phyloP scores from a whole-genome alignment of 2,113 vertebrate species.

The Prietella phreatophila region DNA sequence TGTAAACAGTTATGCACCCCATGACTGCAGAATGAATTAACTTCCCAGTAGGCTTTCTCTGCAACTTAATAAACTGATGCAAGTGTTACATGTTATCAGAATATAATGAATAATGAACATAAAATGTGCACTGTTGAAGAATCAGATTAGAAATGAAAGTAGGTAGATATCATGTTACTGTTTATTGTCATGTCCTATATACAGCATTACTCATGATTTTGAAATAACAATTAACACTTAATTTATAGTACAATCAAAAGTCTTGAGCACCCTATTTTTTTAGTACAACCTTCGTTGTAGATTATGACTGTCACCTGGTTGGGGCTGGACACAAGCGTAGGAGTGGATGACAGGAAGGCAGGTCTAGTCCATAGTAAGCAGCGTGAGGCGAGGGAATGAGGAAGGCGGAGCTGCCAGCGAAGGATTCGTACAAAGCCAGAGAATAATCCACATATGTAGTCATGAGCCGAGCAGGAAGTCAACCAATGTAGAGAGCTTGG shows the following conservation, averaged over 20 bases:
- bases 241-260: not conserved
- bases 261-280: too few relatives aligned
- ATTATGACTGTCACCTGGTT: too few relatives aligned
- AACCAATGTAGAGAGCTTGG: too few relatives aligned
- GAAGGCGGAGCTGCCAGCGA: too few relatives aligned
- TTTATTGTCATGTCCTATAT: not conserved
- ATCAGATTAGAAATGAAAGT: not conserved
- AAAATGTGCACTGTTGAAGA: not conserved
- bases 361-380: too few relatives aligned
- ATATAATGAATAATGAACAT: not conserved
- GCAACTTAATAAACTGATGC: not conserved
- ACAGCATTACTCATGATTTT: not conserved
- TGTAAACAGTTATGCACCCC: not conserved
- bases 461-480: too few relatives aligned
- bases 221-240: not conserved
- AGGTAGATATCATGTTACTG: not conserved
- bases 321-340: too few relatives aligned
- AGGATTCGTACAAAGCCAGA: too few relatives aligned
- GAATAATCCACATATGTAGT: too few relatives aligned
- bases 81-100: not conserved
- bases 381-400: too few relatives aligned
- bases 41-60: not conserved
- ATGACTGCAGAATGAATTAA: conserved; percentile 1
- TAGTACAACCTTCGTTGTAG: too few relatives aligned
- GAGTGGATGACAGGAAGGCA: too few relatives aligned